These are phyloP conservation scores for Elgaria multicarinata DNA, from an alignment of 2,113 vertebrate genomes.

Conservation along the genomic window DNA sequence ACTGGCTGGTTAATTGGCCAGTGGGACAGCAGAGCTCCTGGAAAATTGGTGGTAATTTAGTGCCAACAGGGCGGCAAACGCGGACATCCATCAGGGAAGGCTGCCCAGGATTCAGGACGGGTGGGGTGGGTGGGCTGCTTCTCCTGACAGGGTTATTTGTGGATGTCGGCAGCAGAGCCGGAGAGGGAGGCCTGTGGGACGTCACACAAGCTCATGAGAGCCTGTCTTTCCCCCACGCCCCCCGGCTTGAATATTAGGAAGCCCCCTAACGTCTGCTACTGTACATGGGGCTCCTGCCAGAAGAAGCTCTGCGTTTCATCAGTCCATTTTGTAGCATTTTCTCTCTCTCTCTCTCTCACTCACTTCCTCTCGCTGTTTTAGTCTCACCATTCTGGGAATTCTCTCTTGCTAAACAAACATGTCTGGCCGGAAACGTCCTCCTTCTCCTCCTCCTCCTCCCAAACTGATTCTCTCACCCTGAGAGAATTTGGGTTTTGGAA, in stretches of 20 bases:
- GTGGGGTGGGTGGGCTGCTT: neutral
- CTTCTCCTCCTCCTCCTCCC: neutral
- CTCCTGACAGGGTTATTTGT: neutral
- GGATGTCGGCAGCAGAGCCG: neutral
- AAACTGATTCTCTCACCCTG: neutral
- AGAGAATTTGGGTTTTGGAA: neutral
- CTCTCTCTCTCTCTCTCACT: neutral
- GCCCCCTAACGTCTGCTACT: neutral
- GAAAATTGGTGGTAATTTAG: slow-evolving; percentile 9
- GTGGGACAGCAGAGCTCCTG: neutral
- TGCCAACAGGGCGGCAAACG: neutral
- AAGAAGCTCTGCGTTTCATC: neutral
- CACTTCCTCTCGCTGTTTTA: no score
- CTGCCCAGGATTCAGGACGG: neutral
- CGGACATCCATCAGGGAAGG: neutral
- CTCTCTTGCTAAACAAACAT: neutral
- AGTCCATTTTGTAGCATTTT: accelerated
- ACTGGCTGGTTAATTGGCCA: neutral
- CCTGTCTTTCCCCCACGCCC: neutral
- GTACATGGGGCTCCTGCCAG: neutral
- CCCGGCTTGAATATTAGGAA: no score
- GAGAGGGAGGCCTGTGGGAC: neutral
- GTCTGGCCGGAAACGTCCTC: neutral
- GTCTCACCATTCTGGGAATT: neutral
- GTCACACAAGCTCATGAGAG: accelerated